Percentiles rank a stretch among this genome's conserved stretches.
These are phyloP conservation scores for Lysandra coridon DNA, from an alignment of 2,888 invertebrate genomes.

Conservation along the genomic window DNA sequence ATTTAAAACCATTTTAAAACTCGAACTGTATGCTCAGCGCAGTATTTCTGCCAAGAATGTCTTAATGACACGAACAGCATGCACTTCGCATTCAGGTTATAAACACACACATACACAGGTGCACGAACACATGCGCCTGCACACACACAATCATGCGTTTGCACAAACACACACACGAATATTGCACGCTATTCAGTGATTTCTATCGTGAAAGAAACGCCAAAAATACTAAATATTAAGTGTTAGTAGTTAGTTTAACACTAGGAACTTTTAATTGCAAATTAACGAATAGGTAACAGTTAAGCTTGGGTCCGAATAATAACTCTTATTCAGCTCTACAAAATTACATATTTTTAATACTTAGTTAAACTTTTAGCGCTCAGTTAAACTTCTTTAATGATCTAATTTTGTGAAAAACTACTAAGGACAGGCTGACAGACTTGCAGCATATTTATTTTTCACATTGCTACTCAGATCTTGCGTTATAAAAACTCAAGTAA, in stretches of 20 bases:
- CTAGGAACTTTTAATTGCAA: too few relatives aligned
- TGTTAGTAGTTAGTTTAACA: neutral
- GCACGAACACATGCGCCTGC: neutral
- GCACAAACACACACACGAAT: neutral
- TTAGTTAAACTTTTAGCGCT: too few relatives aligned
- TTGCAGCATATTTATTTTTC: too few relatives aligned
- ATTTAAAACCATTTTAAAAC: neutral
- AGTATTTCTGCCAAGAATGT: constrained; percentile 20
- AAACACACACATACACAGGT: neutral
- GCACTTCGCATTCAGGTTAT: constrained; percentile 17
- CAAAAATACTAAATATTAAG: neutral
- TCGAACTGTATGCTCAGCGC: neutral
- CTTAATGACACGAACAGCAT: neutral
- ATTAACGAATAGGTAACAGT: too few relatives aligned
- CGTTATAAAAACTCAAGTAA: too few relatives aligned
- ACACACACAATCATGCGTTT: neutral
- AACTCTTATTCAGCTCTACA: neutral
- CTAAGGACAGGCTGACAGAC: too few relatives aligned
- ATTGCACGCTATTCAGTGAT: neutral
- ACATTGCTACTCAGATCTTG: too few relatives aligned
- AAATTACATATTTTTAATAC: too few relatives aligned
- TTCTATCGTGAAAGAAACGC: neutral
- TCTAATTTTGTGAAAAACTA: too few relatives aligned
- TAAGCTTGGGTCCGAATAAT: too few relatives aligned
- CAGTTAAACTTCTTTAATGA: too few relatives aligned